These are phyloP conservation scores for Trichogramma evanescens DNA, from an alignment of 2,888 invertebrate genomes.

Conservation along the genomic window DNA sequence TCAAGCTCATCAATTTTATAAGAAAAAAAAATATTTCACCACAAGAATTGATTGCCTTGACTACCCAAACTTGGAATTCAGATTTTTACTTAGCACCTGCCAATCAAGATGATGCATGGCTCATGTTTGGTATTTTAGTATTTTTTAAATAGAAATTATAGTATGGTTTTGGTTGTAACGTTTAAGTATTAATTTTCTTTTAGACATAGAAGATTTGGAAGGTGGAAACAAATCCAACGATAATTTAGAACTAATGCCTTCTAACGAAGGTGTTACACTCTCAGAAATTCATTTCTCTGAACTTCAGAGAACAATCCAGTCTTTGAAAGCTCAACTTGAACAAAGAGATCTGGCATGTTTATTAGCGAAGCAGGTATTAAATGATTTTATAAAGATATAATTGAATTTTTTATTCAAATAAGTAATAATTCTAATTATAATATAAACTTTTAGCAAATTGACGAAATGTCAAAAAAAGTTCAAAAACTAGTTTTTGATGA, in stretches of 20 bases:
- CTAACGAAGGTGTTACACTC: constrained; percentile 55
- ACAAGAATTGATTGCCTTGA: constrained; percentile 52
- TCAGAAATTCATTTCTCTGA: constrained; percentile 58
- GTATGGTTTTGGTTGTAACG: not conserved
- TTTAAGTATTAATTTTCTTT: constrained; percentile 6
- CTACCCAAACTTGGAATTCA: constrained; percentile 61
- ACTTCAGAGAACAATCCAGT: constrained; percentile 56
- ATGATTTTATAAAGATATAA: not conserved
- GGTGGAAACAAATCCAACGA: constrained; percentile 40
- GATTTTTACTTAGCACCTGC: constrained; percentile 74
- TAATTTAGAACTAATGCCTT: constrained; percentile 46
- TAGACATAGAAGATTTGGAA: constrained; percentile 37
- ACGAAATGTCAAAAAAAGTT: constrained; percentile 40
- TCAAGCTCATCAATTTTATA: constrained; percentile 76
- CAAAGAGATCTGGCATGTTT: constrained; percentile 46
- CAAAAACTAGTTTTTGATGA: constrained; percentile 40
- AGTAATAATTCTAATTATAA: not conserved
- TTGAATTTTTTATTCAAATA: not conserved
- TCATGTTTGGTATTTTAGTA: constrained; percentile 64
- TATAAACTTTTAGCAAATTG: constrained; percentile 37
- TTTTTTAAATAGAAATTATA: not conserved
- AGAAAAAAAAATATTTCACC: constrained; percentile 57
- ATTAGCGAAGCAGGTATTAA: constrained; percentile 38
- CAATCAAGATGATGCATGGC: constrained; percentile 67
- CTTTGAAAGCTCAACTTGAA: constrained; percentile 53